Evolutionary conservation across 2,797 vertebrate species (phyloP).

Genomic region (Poecilia gillii): DNA sequence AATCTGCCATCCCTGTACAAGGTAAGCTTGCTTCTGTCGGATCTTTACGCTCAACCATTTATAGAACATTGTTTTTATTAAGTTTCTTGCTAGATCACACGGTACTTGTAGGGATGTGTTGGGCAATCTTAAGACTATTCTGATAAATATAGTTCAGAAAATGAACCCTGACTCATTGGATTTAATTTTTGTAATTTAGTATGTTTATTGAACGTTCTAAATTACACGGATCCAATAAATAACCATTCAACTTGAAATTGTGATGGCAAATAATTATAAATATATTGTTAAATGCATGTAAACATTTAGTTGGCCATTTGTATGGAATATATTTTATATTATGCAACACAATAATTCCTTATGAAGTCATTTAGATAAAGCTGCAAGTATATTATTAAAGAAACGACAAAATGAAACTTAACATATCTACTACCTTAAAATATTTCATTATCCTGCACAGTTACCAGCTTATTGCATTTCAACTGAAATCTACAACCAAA

Average conservation of each 20-base stretch:
- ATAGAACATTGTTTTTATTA: not conserved
- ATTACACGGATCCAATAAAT: too few relatives aligned
- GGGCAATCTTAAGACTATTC: not conserved
- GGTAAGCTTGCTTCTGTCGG: constrained; percentile 53
- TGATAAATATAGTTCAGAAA: not conserved
- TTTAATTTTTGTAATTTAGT: not conserved
- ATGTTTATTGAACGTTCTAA: too few relatives aligned
- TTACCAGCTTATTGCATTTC: not conserved
- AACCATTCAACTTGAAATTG: not conserved
- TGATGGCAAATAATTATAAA: not conserved
- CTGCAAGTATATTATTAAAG: not conserved
- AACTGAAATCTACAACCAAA: not conserved
- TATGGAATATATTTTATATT: not conserved
- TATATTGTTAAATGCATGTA: not conserved
- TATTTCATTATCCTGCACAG: not conserved
- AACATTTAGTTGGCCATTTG: not conserved
- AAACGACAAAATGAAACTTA: not conserved
- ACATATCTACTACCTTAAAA: not conserved
- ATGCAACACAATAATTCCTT: not conserved
- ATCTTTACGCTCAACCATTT: not conserved
- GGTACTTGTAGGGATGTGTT: not conserved
- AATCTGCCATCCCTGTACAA: constrained; percentile 58
- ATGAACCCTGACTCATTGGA: not conserved
- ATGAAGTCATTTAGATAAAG: not conserved
- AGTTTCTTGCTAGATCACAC: not conserved